Evolutionary conservation across 2,113 vertebrate species (phyloP).

Genomic region (Psilopogon haemacephalus): DNA sequence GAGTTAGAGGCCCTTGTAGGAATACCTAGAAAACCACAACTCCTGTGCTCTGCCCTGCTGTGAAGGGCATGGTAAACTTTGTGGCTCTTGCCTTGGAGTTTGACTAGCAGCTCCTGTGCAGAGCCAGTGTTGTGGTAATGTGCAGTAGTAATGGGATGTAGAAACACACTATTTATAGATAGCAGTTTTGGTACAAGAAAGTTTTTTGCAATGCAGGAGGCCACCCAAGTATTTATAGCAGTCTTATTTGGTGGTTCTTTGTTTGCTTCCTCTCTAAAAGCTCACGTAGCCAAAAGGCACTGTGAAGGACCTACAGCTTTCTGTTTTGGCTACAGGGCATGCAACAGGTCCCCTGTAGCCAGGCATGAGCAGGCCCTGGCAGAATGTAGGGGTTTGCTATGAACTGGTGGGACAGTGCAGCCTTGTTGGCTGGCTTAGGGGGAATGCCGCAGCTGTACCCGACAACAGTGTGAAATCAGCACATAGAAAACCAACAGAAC

Average conservation of each 20-base stretch:
- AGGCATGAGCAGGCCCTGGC: too few relatives aligned
- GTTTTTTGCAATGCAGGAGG: not conserved
- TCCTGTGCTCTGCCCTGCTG: not conserved
- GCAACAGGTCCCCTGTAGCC: not conserved
- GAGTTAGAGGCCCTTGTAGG: not conserved
- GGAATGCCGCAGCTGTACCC: not conserved
- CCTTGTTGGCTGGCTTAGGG: not conserved
- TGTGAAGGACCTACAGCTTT: not conserved
- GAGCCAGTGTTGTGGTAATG: not conserved
- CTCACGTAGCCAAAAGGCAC: not conserved
- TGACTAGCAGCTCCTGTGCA: not conserved
- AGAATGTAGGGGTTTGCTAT: not conserved
- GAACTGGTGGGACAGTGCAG: not conserved
- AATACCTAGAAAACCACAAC: not conserved
- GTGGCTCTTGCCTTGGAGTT: not conserved
- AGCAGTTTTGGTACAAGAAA: not conserved
- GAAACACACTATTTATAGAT: not conserved
- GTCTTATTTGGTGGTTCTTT: not conserved
- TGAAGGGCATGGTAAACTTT: not conserved
- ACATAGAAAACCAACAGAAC: not conserved
- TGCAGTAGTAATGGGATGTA: not conserved
- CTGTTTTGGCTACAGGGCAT: not conserved
- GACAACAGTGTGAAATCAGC: not conserved
- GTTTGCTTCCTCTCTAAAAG: not conserved
- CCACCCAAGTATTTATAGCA: not conserved